Evolutionary conservation across 1,140 invertebrate species (phyloP).

Genomic region (Leguminivora glycinivorella): DNA sequence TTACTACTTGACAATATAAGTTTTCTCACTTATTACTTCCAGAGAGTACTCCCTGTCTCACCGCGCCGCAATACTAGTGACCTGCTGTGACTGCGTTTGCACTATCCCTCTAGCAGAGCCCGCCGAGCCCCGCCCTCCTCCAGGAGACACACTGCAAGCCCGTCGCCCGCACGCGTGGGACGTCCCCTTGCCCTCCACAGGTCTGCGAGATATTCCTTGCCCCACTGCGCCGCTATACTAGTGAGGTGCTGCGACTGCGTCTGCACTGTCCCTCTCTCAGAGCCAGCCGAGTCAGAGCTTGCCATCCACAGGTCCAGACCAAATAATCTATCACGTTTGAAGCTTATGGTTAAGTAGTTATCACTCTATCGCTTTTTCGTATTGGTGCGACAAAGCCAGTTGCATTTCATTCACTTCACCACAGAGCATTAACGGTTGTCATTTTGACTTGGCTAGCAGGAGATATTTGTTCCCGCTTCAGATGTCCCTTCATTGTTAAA

Average conservation of each 20-base stretch:
- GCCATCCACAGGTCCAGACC: too few relatives aligned
- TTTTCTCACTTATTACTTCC: background rate
- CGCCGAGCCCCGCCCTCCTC: constrained; percentile 36
- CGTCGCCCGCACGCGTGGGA: constrained; percentile 55
- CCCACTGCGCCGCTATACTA: constrained; percentile 37
- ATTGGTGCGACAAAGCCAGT: too few relatives aligned
- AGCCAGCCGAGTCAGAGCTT: background rate
- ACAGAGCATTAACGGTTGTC: too few relatives aligned
- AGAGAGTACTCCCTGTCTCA: constrained; percentile 41
- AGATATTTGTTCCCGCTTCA: too few relatives aligned
- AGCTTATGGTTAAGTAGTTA: too few relatives aligned
- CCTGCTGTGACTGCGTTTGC: constrained; percentile 54
- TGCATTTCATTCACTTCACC: too few relatives aligned
- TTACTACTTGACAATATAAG: too few relatives aligned
- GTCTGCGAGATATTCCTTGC: constrained; percentile 15
- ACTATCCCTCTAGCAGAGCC: constrained; percentile 31
- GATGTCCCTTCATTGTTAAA: too few relatives aligned
- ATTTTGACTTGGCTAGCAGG: too few relatives aligned
- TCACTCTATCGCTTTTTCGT: too few relatives aligned
- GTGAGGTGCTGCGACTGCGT: constrained; percentile 56
- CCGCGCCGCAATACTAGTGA: constrained; percentile 42
- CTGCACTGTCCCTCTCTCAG: constrained; percentile 35
- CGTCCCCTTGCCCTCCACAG: constrained; percentile 36
- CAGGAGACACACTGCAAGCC: constrained; percentile 45
- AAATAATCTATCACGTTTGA: too few relatives aligned